A percentile compares a stretch with the other conserved stretches of the same genome.
Conservation (phyloP, 2,888 invertebrate species). For the Bruchidius siliquastri region DNA sequence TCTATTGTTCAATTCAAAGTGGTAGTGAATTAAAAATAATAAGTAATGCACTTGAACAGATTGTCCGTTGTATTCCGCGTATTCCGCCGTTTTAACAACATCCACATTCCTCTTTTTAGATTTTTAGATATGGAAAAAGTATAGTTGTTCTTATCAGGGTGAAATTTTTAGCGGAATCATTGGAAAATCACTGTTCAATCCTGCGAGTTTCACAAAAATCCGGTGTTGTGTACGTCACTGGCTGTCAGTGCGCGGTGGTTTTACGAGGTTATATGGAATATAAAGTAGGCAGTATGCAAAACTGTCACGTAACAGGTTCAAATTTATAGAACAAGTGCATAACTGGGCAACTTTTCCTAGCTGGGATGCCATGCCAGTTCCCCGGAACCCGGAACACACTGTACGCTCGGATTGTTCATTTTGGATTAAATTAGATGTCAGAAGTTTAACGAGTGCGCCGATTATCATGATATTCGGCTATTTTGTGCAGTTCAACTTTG, state of each 20-base stretch:
- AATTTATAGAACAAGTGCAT: constrained; percentile 46
- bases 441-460: constrained; percentile 33
- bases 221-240: background rate
- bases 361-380: constrained; percentile 30
- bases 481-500: background rate
- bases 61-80: too few species aligned
- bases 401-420: background rate
- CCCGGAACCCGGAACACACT: background rate
- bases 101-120: too few species aligned
- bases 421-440: constrained; percentile 40
- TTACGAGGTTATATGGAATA: constrained; percentile 36
- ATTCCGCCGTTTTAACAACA: too few species aligned
- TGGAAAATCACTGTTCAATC: too few species aligned
- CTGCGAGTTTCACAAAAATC: too few species aligned
- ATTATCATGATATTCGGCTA: background rate
- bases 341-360: constrained; percentile 42
- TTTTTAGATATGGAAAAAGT: too few species aligned
- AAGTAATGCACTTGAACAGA: too few species aligned
- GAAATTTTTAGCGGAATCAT: too few species aligned
- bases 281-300: constrained; percentile 42
- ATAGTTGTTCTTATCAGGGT: too few species aligned
- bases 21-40: too few species aligned
- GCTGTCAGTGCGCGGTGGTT: constrained; percentile 9
- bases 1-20: background rate
- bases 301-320: constrained; percentile 42